Conservation (phyloP, 1,140 invertebrate species). For the Drosophila bifasciata region DNA sequence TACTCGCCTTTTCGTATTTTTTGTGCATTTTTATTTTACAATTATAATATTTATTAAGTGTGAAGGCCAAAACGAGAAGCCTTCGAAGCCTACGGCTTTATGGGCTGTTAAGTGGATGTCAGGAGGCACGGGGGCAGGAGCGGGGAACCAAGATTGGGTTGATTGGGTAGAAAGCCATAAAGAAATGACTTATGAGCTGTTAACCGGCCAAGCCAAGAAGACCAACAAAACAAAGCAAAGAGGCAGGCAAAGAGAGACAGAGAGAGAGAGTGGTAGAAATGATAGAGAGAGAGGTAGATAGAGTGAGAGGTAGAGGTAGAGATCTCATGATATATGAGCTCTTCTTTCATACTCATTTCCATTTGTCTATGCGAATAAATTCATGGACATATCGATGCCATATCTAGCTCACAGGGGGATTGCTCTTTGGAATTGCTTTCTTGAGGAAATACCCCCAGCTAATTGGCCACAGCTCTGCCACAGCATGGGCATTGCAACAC, state of each 20-base stretch:
- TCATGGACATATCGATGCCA: too few species aligned
- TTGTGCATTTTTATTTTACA: constrained; percentile 58
- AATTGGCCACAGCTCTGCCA: constrained; percentile 30
- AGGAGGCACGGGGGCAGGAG: constrained; percentile 1
- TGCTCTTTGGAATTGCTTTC: too few species aligned
- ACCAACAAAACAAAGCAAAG: too few species aligned
- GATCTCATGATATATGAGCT: constrained; percentile 31
- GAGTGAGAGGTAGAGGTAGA: too few species aligned
- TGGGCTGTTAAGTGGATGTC: constrained; percentile 53
- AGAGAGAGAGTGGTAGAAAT: too few species aligned
- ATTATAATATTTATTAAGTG: constrained; percentile 66
- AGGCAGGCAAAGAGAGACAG: constrained; percentile 1
- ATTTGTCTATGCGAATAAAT: too few species aligned
- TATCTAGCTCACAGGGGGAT: too few species aligned
- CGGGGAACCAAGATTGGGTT: not conserved
- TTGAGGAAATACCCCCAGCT: not conserved
- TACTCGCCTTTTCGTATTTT: constrained; percentile 21
- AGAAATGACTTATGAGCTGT: constrained; percentile 57
- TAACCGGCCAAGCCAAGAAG: constrained; percentile 48
- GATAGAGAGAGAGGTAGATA: too few species aligned
- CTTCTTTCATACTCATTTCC: constrained; percentile 8
- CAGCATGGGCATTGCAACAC: constrained; percentile 1
- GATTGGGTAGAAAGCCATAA: constrained; percentile 35
- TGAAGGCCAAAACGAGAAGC: constrained; percentile 29
- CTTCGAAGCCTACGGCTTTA: constrained; percentile 43